Conservation (phyloP, 1,140 invertebrate genomes). For the Cherax destructor region DNA sequence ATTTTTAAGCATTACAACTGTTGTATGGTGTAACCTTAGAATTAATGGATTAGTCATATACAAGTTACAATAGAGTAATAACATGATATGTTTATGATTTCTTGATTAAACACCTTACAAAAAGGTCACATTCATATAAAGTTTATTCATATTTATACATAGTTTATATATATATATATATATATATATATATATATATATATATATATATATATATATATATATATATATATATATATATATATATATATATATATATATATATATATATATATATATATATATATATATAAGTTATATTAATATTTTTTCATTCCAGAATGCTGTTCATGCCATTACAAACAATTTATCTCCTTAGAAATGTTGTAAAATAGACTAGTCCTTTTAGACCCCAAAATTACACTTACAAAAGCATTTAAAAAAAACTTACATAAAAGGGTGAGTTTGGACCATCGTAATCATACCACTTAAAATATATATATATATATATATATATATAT, state of each 20-base stretch:
- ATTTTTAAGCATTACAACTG: no score
- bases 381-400: no score
- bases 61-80: neutral
- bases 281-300: neutral
- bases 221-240: conserved; percentile 12
- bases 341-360: no score
- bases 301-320: no score
- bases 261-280: conserved; percentile 8
- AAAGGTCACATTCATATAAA: neutral
- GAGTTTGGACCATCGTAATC: no score
- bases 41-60: neutral
- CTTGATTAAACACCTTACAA: neutral
- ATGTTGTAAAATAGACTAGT: no score
- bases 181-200: neutral
- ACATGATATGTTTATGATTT: conserved; percentile 11
- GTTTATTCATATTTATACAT: no score
- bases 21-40: no score
- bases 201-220: conserved; percentile 16
- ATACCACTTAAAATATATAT: conserved; percentile 23
- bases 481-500: neutral
- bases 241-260: neutral
- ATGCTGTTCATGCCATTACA: no score
- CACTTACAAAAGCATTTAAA: no score
- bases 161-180: neutral
- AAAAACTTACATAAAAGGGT: no score